Percentiles rank a stretch among this genome's conserved stretches.
Evolutionary conservation across 2,888 invertebrate genomes (phyloP).

Genomic region (Myopa tessellatipennis): DNA sequence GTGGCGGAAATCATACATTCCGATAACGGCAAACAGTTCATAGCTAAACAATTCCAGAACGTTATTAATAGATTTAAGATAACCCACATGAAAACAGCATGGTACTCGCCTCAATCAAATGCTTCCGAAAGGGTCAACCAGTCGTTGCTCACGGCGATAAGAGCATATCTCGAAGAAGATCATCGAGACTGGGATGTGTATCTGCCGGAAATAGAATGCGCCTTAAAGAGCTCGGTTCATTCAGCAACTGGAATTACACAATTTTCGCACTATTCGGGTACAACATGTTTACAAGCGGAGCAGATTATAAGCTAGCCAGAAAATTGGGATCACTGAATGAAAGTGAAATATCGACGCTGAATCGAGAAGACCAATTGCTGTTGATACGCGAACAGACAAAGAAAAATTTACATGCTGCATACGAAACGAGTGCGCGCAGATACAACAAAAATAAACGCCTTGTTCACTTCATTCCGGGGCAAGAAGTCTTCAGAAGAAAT

Average conservation of each 20-base stretch:
- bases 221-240: not conserved
- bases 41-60: conserved; percentile 9
- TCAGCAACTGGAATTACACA: not conserved
- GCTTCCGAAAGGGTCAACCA: not conserved
- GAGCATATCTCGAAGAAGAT: conserved; percentile 18
- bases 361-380: not conserved
- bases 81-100: conserved; percentile 24
- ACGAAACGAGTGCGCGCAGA: not conserved
- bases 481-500: not conserved
- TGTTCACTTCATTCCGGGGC: not conserved
- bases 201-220: not conserved
- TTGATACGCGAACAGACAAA: not conserved
- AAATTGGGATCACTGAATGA: not conserved
- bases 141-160: conserved; percentile 15
- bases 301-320: not conserved
- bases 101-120: not conserved
- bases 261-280: not conserved
- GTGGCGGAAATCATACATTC: conserved; percentile 44
- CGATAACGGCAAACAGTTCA: conserved; percentile 29
- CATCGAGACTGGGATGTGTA: conserved; percentile 24
- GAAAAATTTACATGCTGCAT: not conserved
- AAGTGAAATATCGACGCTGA: not conserved
- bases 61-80: conserved; percentile 24
- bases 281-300: not conserved
- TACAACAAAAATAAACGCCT: not conserved